Conservation (phyloP, 1,140 invertebrate genomes). For the Rhysida immarginata region DNA sequence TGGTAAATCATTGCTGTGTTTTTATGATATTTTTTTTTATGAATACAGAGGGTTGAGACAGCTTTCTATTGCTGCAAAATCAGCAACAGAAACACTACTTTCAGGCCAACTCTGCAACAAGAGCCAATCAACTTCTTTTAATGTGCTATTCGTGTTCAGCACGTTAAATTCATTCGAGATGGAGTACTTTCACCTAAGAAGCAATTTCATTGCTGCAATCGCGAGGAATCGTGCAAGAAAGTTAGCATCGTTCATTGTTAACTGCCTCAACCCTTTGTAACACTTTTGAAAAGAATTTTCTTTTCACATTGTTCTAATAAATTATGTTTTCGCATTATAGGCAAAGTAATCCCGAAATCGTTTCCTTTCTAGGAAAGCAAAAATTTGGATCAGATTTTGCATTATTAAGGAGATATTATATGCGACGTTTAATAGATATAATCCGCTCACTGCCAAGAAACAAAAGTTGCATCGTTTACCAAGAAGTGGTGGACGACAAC, state of each 20-base stretch:
- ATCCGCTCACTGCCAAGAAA: slow-evolving; percentile 24
- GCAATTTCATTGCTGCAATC: too few relatives aligned
- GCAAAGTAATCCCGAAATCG: not conserved
- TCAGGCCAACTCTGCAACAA: not conserved
- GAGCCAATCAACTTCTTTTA: not conserved
- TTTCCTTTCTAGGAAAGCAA: not conserved
- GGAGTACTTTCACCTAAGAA: too few relatives aligned
- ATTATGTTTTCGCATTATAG: not conserved
- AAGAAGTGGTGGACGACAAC: slow-evolving; percentile 75
- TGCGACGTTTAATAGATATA: slow-evolving; percentile 41
- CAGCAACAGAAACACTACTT: not conserved
- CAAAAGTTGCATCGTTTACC: slow-evolving; percentile 59
- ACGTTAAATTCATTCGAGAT: not conserved
- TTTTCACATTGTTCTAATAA: too few relatives aligned
- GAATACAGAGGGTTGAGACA: not conserved
- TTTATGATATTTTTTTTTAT: not conserved
- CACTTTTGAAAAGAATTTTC: too few relatives aligned
- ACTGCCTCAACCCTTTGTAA: too few relatives aligned
- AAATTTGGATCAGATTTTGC: not conserved
- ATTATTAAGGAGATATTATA: slow-evolving; percentile 35
- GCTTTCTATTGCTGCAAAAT: not conserved
- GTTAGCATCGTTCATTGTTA: too few relatives aligned
- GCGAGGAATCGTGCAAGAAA: too few relatives aligned
- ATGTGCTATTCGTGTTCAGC: not conserved
- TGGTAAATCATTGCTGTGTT: slow-evolving; percentile 48